Base-by-base conservation (phyloP, 2,888 invertebrate species). In the Anoplius nigerrimus region DNA sequence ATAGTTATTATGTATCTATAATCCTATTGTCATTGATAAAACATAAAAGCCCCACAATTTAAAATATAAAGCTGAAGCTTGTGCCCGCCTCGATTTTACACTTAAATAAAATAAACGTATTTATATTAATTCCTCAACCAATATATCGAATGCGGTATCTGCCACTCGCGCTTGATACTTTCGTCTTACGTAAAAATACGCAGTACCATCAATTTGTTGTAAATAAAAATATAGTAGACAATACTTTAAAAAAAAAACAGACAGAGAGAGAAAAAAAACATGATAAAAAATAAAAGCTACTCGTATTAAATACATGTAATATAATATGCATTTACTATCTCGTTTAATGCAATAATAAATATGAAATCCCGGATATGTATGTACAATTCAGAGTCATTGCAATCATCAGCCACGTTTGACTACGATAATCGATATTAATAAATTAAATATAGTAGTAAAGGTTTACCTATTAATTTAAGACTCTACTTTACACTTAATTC, bases 361-460 rank as follows among this genome's bases (percentile, higher is more conserved):
- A 84, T 82, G 75, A 76, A 83, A 76, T 81, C 71, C 74, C 77
- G 79, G 75, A 70, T 77, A 67, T 72, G 56, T 76, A 80, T 80
- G 61, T 79, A 82, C 80, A 81, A 72, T 78, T 77, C 62, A 76
- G 70, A 74, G 73, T 78, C 62, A 69, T 74, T 76, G 76, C 79
- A 74, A 73, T 59, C 53, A 61, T 69, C 71, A 67, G 66, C 75
- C 71, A 70, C 70, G 57, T 59, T 66, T 62, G 58, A 74, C 69
- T 72, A 71, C 71, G 62, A 74, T 67, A 69, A 71, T 65, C 51
- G 20, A 65, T 74, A 73, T 75, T 64, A 77, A 83, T 85, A 83
- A 85, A 83, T 84, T 85, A 85, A 84, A 85, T 85, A 85, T 77
- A 76, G 79, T 80, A 80, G 75, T 81, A 76, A 75, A 80, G 68